Conservation (phyloP, 2,888 invertebrate species). For the Dolichopus griseipennis region DNA sequence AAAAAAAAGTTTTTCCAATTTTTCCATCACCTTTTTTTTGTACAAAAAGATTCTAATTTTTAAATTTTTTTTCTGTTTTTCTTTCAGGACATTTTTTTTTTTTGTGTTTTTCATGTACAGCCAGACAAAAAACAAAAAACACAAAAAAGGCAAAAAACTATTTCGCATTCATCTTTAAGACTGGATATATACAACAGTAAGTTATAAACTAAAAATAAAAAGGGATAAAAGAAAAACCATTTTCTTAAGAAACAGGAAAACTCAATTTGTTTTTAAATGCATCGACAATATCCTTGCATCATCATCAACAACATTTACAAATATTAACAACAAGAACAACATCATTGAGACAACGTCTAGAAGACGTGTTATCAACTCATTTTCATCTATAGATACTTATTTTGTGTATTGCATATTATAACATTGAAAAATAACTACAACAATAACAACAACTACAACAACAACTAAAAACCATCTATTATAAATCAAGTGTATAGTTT, state of each 20-base stretch:
- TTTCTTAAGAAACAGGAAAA: neutral
- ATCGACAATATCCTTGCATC: neutral
- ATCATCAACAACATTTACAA: neutral
- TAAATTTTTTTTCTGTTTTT: neutral
- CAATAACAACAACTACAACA: too few relatives aligned
- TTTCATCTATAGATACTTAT: too few relatives aligned
- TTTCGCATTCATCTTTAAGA: too few relatives aligned
- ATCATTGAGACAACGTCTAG: too few relatives aligned
- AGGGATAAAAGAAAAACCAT: neutral
- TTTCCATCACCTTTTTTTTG: neutral
- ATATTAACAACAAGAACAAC: too few relatives aligned
- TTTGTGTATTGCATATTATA: too few relatives aligned
- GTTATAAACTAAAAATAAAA: neutral
- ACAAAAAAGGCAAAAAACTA: neutral
- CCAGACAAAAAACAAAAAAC: neutral
- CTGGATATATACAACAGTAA: too few relatives aligned
- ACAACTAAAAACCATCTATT: too few relatives aligned
- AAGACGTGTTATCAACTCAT: too few relatives aligned
- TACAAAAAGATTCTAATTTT: neutral
- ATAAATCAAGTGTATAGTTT: too few relatives aligned
- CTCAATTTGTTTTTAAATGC: conserved; percentile 3
- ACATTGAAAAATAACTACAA: too few relatives aligned
- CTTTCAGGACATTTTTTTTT: neutral
- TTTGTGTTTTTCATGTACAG: too few relatives aligned
- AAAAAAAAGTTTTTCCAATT: neutral